phyloP scores from a whole-genome alignment of 2,888 invertebrate species.

The Ommatoiulus sabulosus region DNA sequence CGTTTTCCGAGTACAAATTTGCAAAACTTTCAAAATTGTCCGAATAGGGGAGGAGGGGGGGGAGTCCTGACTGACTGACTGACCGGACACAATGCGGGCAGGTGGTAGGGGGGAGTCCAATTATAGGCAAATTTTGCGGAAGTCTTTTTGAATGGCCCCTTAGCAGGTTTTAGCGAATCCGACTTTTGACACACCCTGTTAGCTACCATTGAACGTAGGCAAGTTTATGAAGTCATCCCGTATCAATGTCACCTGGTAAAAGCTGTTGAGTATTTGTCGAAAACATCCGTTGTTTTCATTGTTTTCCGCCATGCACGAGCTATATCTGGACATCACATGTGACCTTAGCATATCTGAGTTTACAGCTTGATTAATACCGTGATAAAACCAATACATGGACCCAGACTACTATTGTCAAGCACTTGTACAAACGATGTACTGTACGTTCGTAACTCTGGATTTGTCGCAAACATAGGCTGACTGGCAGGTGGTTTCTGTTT shows the following conservation, averaged over 20 bases:
- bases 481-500: not conserved
- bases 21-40: too few relatives aligned
- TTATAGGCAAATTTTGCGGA: too few relatives aligned
- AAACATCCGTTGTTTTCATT: not conserved
- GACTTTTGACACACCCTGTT: not conserved
- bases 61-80: not conserved
- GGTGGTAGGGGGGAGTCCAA: too few relatives aligned
- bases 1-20: too few relatives aligned
- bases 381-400: not conserved
- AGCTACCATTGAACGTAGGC: not conserved
- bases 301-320: not conserved
- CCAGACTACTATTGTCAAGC: not conserved
- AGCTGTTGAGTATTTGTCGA: not conserved
- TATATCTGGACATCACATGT: not conserved
- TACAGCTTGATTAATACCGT: not conserved
- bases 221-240: not conserved
- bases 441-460: not conserved
- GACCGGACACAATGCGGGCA: too few relatives aligned
- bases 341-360: not conserved
- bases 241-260: not conserved
- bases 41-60: too few relatives aligned
- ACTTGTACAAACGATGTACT: not conserved
- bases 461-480: not conserved
- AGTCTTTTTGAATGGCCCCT: not conserved
- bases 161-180: not conserved